A percentile compares a stretch with the other conserved stretches of the same genome.
Conservation (phyloP, 2,797 vertebrate genomes). For the Sebastes jordani region DNA sequence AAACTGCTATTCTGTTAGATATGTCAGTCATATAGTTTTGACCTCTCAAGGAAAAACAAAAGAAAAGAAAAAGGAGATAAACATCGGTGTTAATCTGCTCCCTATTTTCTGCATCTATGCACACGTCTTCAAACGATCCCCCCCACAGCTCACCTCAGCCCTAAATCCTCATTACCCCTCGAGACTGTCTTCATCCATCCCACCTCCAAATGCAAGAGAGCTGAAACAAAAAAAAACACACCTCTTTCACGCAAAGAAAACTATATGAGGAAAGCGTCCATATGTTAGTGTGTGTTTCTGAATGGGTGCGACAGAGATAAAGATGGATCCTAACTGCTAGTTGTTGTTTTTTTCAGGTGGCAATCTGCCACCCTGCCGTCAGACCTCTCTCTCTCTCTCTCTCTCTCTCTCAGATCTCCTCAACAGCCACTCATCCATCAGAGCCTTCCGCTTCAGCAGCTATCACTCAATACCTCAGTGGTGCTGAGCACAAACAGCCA, state of each 20-base stretch:
- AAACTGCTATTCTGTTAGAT: background rate
- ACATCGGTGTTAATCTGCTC: background rate
- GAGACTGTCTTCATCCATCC: background rate
- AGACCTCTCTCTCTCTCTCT: conserved; percentile 46
- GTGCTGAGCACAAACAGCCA: conserved; percentile 56
- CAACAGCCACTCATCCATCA: conserved; percentile 63
- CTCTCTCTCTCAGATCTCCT: conserved; percentile 39
- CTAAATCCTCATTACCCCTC: conserved; percentile 9
- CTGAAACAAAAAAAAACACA: conserved; percentile 4
- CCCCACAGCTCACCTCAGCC: conserved; percentile 5
- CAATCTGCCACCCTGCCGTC: conserved; percentile 60
- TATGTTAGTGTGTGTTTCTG: conserved; percentile 27
- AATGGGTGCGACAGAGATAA: conserved; percentile 37
- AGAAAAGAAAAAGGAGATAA: background rate
- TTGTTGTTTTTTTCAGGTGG: conserved; percentile 30
- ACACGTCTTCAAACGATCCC: background rate
- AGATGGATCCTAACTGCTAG: conserved; percentile 36
- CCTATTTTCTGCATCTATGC: conserved; percentile 22
- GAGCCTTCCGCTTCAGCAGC: conserved; percentile 66
- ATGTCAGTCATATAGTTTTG: background rate
- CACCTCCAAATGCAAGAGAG: background rate
- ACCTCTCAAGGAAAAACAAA: background rate
- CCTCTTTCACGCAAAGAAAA: background rate
- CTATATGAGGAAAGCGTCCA: background rate
- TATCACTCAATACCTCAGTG: conserved; percentile 72